Conservation (phyloP, 2,113 vertebrate genomes). For the Marcusenius ussheri region DNA sequence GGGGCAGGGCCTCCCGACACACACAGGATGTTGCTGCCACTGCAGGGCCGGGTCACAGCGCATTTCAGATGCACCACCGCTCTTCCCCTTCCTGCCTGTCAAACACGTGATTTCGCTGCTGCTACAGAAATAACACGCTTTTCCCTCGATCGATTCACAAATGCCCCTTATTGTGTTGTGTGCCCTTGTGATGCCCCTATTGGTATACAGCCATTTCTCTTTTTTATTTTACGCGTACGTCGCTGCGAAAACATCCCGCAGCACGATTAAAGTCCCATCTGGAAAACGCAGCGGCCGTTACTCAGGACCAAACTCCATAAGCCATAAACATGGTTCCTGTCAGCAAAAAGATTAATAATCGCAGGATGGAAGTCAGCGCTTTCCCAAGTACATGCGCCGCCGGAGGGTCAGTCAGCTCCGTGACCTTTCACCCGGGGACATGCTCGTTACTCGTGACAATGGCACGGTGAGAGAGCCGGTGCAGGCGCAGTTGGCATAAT, state of each 20-base stretch:
- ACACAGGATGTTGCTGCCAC: neutral
- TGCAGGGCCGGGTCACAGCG: neutral
- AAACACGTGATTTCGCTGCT: neutral
- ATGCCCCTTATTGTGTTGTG: neutral
- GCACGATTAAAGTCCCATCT: neutral
- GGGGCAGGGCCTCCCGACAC: neutral
- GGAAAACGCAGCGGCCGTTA: neutral
- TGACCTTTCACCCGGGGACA: neutral
- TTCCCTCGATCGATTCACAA: neutral
- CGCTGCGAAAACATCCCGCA: neutral
- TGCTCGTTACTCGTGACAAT: neutral
- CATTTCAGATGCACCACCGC: neutral
- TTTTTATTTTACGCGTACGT: neutral
- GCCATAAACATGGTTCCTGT: neutral
- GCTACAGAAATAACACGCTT: neutral
- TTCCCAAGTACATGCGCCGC: neutral
- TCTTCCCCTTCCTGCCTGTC: neutral
- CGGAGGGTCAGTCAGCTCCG: neutral
- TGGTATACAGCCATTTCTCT: neutral
- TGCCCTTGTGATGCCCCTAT: neutral
- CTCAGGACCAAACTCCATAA: neutral
- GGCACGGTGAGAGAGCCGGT: neutral
- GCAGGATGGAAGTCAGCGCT: neutral
- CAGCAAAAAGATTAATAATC: neutral
- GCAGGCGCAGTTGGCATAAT: slow-evolving; percentile 22